Evolutionary conservation across 2,888 invertebrate genomes (phyloP), one percentile per base, ranked within the genome.

Genomic region (Graphium colonna): DNA sequence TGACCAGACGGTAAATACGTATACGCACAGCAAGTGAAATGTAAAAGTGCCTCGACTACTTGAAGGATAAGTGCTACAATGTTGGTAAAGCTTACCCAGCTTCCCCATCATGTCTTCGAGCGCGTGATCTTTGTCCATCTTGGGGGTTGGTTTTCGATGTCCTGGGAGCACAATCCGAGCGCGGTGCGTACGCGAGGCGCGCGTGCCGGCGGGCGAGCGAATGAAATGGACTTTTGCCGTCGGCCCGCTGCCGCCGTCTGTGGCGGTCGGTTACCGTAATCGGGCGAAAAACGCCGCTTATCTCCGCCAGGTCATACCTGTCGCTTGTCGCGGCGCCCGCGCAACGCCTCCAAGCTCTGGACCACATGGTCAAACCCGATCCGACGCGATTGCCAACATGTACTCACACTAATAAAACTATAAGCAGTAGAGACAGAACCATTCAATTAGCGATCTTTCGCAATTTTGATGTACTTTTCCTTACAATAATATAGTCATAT

Each of bases 51-150:
- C 55, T 56, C 52, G 55, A 57, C 67, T 62, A 58, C 57, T 54
- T 51, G 48, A 43, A 52, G 52, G 17, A 53, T 51, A 12, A 57
- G 51, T 51, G 64, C 77, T 39, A 46, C 0, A 36, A 15, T 57
- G 49, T 45, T 42, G 47, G 43, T 18, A 42, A 45, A 52, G 80
- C 89, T 91, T 67, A 93, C 93, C 93, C 67, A 93, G 79, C 74
- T 92, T 92, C 66, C 91, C 92, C 93, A 93, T 93, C 74, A 93
- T 90, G 64, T 92, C 92, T 70, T 93, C 93, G 51, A 93, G 71
- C 21, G 92, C 92, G 68, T 86, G 90, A 80, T 92, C 92, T 73
- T 92, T 91, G 69, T 92, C 92, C 92, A 92, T 92, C 72, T 47
- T 79, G 62, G 42, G 3, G 55, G 21, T 21, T 21, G 21, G 21